Conservation (phyloP, 2,113 vertebrate species). For the Madoqua kirkii region DNA sequence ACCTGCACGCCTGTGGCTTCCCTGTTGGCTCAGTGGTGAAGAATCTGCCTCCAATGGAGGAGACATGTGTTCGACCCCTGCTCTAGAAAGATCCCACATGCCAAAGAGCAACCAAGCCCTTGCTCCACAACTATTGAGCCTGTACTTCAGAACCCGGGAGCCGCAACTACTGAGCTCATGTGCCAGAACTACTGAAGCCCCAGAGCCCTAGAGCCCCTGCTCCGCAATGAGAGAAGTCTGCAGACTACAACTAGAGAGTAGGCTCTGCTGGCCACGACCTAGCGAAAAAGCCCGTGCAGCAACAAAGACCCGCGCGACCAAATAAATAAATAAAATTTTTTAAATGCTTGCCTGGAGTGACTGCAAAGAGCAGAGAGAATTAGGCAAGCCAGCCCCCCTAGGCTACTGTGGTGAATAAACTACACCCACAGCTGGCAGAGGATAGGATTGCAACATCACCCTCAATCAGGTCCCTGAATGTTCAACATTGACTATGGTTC, state of each 20-base stretch:
- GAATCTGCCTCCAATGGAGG: background rate
- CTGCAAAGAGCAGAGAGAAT: background rate
- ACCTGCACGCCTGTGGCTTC: background rate
- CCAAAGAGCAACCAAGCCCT: background rate
- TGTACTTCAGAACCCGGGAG: background rate
- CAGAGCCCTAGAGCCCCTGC: background rate
- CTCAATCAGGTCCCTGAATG: background rate
- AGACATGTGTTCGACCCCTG: background rate
- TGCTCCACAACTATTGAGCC: background rate
- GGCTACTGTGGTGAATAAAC: background rate
- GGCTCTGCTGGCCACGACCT: background rate
- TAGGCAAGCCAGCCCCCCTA: background rate
- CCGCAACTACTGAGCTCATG: background rate
- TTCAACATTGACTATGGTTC: background rate
- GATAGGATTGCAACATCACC: background rate
- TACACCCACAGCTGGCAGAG: background rate
- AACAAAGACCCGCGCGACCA: background rate
- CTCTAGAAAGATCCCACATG: background rate
- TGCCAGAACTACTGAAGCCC: background rate
- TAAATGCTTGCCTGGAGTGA: background rate
- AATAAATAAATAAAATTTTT: background rate
- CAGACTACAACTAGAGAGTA: background rate
- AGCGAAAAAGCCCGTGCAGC: background rate
- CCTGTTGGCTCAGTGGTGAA: background rate
- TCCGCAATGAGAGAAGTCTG: background rate